Percentiles rank a stretch among this genome's conserved stretches.
Evolutionary conservation across 2,113 vertebrate species (phyloP).

Genomic region (Pagrus major): DNA sequence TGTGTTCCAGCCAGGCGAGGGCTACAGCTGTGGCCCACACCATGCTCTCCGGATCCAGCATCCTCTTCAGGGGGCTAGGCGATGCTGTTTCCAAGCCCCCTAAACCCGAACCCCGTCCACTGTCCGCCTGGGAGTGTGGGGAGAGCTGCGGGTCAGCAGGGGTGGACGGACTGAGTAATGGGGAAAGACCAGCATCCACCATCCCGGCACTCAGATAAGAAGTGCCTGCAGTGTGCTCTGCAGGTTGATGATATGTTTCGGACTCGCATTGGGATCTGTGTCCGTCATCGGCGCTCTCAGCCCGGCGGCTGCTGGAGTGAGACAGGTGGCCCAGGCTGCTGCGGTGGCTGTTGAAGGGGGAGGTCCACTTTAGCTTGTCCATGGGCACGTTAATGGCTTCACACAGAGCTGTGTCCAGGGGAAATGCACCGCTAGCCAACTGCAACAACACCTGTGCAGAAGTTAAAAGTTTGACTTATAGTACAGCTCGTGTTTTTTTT

Average conservation of each 20-base stretch:
- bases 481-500: not conserved
- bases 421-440: constrained; percentile 92
- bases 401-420: constrained; percentile 88
- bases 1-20: constrained; percentile 96
- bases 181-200: constrained; percentile 41
- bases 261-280: constrained; percentile 28
- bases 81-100: constrained; percentile 15
- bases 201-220: constrained; percentile 60
- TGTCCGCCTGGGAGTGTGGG: constrained; percentile 18
- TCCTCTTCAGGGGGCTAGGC: constrained; percentile 54
- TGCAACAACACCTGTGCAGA: constrained; percentile 90
- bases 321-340: constrained; percentile 84
- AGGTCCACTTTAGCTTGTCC: constrained; percentile 96
- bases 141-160: constrained; percentile 59
- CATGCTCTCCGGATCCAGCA: constrained; percentile 85
- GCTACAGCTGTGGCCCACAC: constrained; percentile 95
- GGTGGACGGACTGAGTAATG: constrained; percentile 55
- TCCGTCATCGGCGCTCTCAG: constrained; percentile 56
- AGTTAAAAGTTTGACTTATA: not conserved
- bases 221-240: constrained; percentile 42
- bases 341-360: constrained; percentile 92
- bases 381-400: constrained; percentile 89
- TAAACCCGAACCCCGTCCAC: constrained; percentile 39
- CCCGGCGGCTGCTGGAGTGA: constrained; percentile 70
- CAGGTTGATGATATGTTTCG: constrained; percentile 45